These are phyloP conservation scores for Nothocercus julius DNA, from an alignment of 2,113 vertebrate genomes.

Conservation along the genomic window DNA sequence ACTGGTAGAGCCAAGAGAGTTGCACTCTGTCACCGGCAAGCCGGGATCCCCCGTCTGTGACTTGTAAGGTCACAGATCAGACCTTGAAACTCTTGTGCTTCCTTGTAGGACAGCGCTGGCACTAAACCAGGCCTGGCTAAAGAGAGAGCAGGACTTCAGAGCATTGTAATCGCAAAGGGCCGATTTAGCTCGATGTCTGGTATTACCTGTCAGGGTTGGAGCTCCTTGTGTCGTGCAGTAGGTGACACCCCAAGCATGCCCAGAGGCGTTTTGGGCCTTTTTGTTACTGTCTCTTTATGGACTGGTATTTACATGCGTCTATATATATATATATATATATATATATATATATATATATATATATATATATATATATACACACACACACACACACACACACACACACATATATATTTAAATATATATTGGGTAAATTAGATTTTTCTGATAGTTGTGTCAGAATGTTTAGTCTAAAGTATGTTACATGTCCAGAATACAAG, in stretches of 20 bases:
- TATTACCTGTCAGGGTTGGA: background rate
- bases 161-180: background rate
- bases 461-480: background rate
- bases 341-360: background rate
- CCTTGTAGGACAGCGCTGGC: background rate
- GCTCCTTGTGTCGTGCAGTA: background rate
- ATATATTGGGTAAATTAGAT: background rate
- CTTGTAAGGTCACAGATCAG: background rate
- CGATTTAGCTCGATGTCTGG: background rate
- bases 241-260: background rate
- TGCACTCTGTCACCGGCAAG: background rate
- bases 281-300: background rate
- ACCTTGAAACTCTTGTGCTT: slow-evolving; percentile 39
- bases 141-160: slow-evolving; percentile 9
- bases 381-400: too few relatives aligned
- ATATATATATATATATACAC: background rate
- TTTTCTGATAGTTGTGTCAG: background rate
- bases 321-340: background rate
- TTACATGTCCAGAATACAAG: background rate
- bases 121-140: background rate
- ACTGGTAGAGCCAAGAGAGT: background rate
- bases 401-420: background rate
- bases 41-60: background rate
- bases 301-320: accelerated
- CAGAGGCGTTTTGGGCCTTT: background rate